Conservation (phyloP, 2,113 vertebrate genomes). For the Axis porcinus region DNA sequence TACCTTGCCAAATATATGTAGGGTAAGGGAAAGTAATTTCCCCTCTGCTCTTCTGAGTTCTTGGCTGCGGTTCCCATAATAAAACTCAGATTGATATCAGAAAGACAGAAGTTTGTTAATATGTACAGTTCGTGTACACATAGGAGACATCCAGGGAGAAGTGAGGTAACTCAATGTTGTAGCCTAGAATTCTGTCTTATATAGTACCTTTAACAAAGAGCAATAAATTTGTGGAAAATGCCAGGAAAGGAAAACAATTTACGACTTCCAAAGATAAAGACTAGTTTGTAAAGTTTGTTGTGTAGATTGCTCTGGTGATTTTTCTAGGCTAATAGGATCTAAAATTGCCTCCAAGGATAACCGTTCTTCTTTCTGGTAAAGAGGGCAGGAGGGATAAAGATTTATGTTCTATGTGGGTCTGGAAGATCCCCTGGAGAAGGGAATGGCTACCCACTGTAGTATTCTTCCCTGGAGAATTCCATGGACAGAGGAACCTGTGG, state of each 20-base stretch:
- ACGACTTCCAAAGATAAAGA: background rate
- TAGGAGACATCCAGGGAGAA: background rate
- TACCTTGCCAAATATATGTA: background rate
- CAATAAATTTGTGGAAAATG: background rate
- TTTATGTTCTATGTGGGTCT: background rate
- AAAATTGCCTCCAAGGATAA: background rate
- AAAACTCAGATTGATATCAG: background rate
- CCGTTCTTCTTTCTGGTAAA: background rate
- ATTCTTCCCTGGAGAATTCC: background rate
- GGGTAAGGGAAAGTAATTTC: background rate
- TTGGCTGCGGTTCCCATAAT: background rate
- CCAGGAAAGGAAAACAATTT: background rate
- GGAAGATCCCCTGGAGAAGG: background rate
- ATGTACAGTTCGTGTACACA: background rate
- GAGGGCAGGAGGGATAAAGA: background rate
- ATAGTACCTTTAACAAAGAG: background rate
- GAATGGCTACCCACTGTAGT: background rate
- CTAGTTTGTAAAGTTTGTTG: background rate
- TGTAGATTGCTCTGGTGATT: background rate
- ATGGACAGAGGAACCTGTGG: rapidly evolving
- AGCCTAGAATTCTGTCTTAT: background rate
- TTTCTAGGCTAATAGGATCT: background rate
- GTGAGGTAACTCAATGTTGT: background rate
- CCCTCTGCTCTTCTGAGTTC: background rate
- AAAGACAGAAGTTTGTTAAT: background rate